Evolutionary conservation across 2,888 invertebrate species (phyloP).

Genomic region (Lordiphosa andalusiaca): DNA sequence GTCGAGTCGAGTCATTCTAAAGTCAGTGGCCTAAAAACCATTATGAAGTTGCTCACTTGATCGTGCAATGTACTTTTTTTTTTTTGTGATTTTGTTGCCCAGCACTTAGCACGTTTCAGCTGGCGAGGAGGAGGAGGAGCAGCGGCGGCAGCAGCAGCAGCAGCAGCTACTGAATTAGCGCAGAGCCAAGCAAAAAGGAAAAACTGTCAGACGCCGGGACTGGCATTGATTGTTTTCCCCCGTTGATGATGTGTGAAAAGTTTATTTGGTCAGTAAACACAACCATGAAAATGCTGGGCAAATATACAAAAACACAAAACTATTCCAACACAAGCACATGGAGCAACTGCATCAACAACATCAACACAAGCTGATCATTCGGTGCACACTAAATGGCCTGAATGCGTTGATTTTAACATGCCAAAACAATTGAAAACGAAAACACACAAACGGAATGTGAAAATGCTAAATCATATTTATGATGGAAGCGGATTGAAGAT

Average conservation of each 20-base stretch:
- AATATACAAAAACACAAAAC: constrained; percentile 48
- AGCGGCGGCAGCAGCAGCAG: no score
- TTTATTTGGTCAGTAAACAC: constrained; percentile 71
- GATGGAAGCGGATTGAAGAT: neutral
- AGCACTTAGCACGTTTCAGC: constrained; percentile 75
- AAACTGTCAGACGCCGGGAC: constrained; percentile 4
- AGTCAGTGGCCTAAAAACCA: constrained; percentile 71
- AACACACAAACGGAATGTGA: constrained; percentile 4
- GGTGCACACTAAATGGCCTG: constrained; percentile 12
- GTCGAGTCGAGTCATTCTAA: constrained; percentile 53
- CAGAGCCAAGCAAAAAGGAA: neutral
- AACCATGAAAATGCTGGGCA: constrained; percentile 63
- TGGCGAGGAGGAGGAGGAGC: constrained; percentile 14
- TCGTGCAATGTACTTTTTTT: constrained; percentile 75
- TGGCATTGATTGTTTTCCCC: constrained; percentile 63
- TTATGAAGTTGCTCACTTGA: constrained; percentile 78
- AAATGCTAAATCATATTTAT: neutral
- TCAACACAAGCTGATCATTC: constrained; percentile 10
- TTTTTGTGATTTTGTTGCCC: constrained; percentile 61
- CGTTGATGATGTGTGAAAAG: constrained; percentile 70
- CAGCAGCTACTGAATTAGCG: constrained; percentile 32
- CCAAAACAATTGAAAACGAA: constrained; percentile 34
- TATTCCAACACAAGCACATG: constrained; percentile 6
- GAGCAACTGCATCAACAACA: constrained; percentile 27
- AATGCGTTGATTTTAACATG: constrained; percentile 37